Base-by-base conservation (phyloP, 2,888 invertebrate species). In the Diarsia rubi region DNA sequence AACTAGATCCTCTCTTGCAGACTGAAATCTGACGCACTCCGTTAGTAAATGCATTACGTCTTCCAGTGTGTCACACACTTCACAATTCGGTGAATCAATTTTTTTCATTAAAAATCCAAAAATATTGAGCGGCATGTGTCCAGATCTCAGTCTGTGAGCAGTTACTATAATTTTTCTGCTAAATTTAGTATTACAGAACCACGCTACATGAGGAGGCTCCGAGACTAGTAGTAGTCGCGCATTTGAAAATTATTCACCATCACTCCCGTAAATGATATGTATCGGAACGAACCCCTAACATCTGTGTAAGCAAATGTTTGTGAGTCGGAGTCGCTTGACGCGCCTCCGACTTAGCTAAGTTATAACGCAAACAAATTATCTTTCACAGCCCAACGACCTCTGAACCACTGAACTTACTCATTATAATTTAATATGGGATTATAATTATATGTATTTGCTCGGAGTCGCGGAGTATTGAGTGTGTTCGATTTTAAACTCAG, bases 351-450 rank as follows among this genome's bases (percentile, higher is more conserved):
- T 73, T 70, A 54, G 75, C 70, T 74, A 75, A 83, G 72, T 81
- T 83, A 70, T 83, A 78, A 64, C 42, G 74, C 79, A 79, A 82
- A 85, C 69, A 83, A 83, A 76, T 85, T 85, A 86, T 86, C 81
- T 79, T 83, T 83, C 70, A 83, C 74, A 37, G 75, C 52, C 62
- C 81, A 83, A 31, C 66, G 59, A 73, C 42, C 42, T 27, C 37
- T 11, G 24, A 71, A 57, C 57, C 73, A 70, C 27, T 63, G 66
- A 67, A 57, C 78, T 69, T 60, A 64, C 62, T 63, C 49, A 80
- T 70, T 75, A 62, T 68, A 68, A 70, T 59, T 68, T 49, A 75
- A 69, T 68, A 60, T 62, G n/a, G 31, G 45, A 69, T 72, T 71
- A 69, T 67, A 60, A 77, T 63, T 63, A 37, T 31, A 37, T 44